Conservation (phyloP, 2,797 vertebrate genomes). For the Crenichthys baileyi region DNA sequence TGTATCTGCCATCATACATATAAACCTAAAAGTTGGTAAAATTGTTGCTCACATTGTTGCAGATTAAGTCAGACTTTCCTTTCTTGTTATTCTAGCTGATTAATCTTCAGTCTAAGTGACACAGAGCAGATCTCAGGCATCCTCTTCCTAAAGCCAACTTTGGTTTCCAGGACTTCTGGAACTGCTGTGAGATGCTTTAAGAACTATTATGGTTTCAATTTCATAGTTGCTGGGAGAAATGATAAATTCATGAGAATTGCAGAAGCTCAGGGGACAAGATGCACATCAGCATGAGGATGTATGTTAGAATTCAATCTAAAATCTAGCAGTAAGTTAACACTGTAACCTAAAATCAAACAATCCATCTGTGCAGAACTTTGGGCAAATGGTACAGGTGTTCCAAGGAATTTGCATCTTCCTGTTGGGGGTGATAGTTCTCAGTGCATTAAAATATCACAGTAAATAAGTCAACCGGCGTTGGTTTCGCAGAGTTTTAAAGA, state of each 20-base stretch:
- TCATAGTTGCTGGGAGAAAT: constrained; percentile 53
- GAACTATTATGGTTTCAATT: constrained; percentile 56
- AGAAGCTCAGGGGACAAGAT: constrained; percentile 39
- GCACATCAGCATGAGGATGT: constrained; percentile 40
- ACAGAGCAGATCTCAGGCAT: constrained; percentile 43
- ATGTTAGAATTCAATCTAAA: constrained; percentile 52
- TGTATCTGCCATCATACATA: background rate
- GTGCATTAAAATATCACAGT: background rate
- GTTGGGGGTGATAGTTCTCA: background rate
- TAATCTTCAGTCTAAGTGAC: constrained; percentile 22
- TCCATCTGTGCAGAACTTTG: background rate
- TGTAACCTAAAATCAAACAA: constrained; percentile 12
- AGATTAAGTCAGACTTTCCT: constrained; percentile 13
- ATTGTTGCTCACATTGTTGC: background rate
- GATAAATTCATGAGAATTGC: constrained; percentile 68
- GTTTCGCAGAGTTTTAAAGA: background rate
- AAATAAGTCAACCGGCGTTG: background rate
- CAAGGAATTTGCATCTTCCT: background rate
- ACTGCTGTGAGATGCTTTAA: constrained; percentile 45
- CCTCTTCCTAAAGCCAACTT: constrained; percentile 37
- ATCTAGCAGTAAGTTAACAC: constrained; percentile 7
- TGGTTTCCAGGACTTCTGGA: constrained; percentile 53
- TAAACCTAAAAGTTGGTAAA: background rate
- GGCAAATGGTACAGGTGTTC: background rate
- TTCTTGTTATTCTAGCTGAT: background rate